Percentiles rank a stretch among this genome's conserved stretches.
These are phyloP conservation scores for Hippoglossus hippoglossus DNA, from an alignment of 2,797 vertebrate genomes.

Conservation along the genomic window DNA sequence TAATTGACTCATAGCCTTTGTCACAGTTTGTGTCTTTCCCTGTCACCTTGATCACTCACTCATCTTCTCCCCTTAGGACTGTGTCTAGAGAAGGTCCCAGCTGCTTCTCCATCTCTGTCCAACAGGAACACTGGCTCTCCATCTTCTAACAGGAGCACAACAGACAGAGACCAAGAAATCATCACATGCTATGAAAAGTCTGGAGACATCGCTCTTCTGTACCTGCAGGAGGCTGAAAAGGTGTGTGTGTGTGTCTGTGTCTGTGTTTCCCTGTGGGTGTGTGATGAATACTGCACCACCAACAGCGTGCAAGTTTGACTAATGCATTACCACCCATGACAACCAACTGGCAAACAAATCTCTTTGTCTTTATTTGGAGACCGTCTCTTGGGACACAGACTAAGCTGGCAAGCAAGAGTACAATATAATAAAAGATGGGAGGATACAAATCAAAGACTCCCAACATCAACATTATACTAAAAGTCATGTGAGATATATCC, in stretches of 20 bases:
- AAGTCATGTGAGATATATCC: background rate
- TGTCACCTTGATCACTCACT: background rate
- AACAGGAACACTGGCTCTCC: slow-evolving; percentile 89
- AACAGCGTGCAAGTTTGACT: slow-evolving; percentile 38
- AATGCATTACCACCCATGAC: slow-evolving; percentile 24
- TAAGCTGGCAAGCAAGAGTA: slow-evolving; percentile 8
- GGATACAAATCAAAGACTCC: slow-evolving; percentile 2
- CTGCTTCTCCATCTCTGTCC: slow-evolving; percentile 65
- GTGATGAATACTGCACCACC: slow-evolving; percentile 36
- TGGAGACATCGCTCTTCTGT: slow-evolving; percentile 96
- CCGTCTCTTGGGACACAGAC: slow-evolving; percentile 1
- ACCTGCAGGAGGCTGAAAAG: slow-evolving; percentile 98
- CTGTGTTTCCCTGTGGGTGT: no score
- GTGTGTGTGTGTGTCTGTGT: slow-evolving; percentile 70
- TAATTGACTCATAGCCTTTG: background rate
- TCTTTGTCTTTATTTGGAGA: slow-evolving; percentile 37
- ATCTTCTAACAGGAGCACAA: slow-evolving; percentile 79
- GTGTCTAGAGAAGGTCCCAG: slow-evolving; percentile 78
- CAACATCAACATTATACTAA: background rate
- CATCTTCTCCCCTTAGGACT: slow-evolving; percentile 61
- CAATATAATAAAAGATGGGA: background rate
- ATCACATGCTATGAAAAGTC: slow-evolving; percentile 98
- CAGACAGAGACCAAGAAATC: slow-evolving; percentile 92
- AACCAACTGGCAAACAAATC: slow-evolving; percentile 46
- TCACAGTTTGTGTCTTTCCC: background rate